Base-by-base conservation (phyloP, 2,888 invertebrate genomes). In the Leucozona laternaria region DNA sequence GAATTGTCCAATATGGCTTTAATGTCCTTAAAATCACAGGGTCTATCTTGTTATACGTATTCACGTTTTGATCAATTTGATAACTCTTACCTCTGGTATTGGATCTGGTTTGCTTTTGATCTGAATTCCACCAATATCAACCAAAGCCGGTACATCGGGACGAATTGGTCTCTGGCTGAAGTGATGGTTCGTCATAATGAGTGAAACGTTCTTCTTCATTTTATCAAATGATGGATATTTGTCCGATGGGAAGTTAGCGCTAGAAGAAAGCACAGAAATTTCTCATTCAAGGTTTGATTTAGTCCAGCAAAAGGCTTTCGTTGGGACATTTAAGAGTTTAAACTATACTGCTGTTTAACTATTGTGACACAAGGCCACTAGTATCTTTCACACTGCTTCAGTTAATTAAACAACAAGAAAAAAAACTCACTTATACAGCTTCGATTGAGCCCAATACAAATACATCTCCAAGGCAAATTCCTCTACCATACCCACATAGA, bases 1-100 rank as follows among this genome's bases (percentile, higher is more conserved):
- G 80, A 89, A 6, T 86, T 88, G 53, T 91, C 90, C 6, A 92
- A 70, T 37, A 90, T 90, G 13, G 86, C 77, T 79, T 90, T 80
- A 4, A 91, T 77, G 34, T 90, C 89, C 89, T 90, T 4, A 55
- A 55, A 48, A 48, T 4, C n/a, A n/a, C n/a, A n/a, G 7, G 28
- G 10, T 8, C 2, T 11, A 10, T n/a, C 1, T 34, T 34, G 34
- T 34, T 10, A 13, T 25, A n/a, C n/a, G 7, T 20, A 20, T 20
- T 20, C n/a, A n/a, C n/a, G n/a, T n/a, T 48, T 48, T 20, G 6
- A 13, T 34, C 17, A 34, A 17, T 4, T 34, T 25, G 6, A 53
- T 7, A 7, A 8, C 2, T 10, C 62, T 76, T 77, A 88, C 90
- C 17, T 88, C 31, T 11, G 91, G 91, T 2, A 90, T 53, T 2